Base-by-base conservation (phyloP, 2,888 invertebrate genomes). In the Adela reaumurella region DNA sequence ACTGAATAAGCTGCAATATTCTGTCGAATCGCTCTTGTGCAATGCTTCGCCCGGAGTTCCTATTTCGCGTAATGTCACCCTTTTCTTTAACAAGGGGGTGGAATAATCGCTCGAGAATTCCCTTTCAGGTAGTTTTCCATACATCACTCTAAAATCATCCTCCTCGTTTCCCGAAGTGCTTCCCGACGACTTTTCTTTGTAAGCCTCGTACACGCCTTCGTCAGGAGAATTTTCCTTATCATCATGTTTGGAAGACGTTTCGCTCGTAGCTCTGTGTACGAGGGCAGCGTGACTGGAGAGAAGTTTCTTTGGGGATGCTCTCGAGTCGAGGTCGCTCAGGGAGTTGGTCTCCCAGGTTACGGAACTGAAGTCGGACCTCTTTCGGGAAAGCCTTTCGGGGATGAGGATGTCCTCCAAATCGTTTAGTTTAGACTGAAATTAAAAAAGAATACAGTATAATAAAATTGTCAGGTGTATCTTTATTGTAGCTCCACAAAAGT, bases 1-100 rank as follows among this genome's bases (percentile, higher is more conserved):
- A 52, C 78, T 78, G 1, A 74, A 55, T 46, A 80, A 69, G 49
- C 77, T 78, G 52, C 79, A 79, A 54, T 80, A 80, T 58, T 80
- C 78, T 0, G 80, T 80, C 0, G 80, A 80, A 56, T 79, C 79
- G 51, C 77, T 78, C 54, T 67, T 67, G 19, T 79, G 72, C 20
- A 78, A 58, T 6, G 17, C 8, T 0, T 61, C 55, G 47, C 69
- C 69, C 17, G 77, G 74, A 0, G 77, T 69, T 1, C 61, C 68
- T 8, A 69, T 58, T 16, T 74, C 70, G 57, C 65, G 74, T 6
- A 72, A 62, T 19, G 68, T 61, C 1, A 70, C 63, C 35, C 63
- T 62, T 1, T 74, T 56, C 51, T 72, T 76, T 14, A 69, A 57
- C 56, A 77, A 61, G 1, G 77, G 77, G 0, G 77, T 78, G 0